These are phyloP conservation scores for Callimorpha dominula DNA, from an alignment of 2,888 invertebrate species.

Conservation along the genomic window DNA sequence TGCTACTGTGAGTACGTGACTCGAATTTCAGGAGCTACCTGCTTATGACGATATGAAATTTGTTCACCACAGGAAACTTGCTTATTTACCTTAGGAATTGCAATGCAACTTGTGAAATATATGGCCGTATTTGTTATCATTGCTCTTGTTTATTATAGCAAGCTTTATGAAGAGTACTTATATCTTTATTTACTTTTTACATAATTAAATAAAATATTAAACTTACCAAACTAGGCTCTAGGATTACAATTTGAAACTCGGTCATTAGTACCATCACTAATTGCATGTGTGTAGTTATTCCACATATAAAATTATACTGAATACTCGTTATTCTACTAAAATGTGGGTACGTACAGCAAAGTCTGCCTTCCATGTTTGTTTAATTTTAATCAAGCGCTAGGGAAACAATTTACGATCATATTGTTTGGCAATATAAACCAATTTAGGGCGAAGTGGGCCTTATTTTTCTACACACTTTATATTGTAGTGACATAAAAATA, in stretches of 20 bases:
- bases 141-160: slow-evolving; percentile 16
- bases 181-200: too few species aligned
- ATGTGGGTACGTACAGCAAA: slow-evolving; percentile 26
- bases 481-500: slow-evolving; percentile 48
- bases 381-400: slow-evolving; percentile 33
- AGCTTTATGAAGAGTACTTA: not conserved
- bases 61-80: slow-evolving; percentile 70
- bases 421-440: slow-evolving; percentile 25
- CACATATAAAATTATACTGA: not conserved
- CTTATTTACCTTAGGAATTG: slow-evolving; percentile 72
- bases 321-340: slow-evolving; percentile 23
- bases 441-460: slow-evolving; percentile 16
- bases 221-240: not conserved
- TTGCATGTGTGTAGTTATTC: not conserved
- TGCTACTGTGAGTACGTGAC: slow-evolving; percentile 73
- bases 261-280: too few species aligned
- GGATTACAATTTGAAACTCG: too few species aligned
- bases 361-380: slow-evolving; percentile 32
- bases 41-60: slow-evolving; percentile 74
- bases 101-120: slow-evolving; percentile 62
- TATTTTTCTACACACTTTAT: slow-evolving; percentile 38
- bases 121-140: slow-evolving; percentile 29
- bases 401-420: slow-evolving; percentile 23
- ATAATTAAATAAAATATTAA: too few species aligned
- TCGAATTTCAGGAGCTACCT: slow-evolving; percentile 70